Percentiles rank a stretch among this genome's conserved stretches.
phyloP scores from a whole-genome alignment of 2,797 vertebrate genomes.

The Ceryle rudis region DNA sequence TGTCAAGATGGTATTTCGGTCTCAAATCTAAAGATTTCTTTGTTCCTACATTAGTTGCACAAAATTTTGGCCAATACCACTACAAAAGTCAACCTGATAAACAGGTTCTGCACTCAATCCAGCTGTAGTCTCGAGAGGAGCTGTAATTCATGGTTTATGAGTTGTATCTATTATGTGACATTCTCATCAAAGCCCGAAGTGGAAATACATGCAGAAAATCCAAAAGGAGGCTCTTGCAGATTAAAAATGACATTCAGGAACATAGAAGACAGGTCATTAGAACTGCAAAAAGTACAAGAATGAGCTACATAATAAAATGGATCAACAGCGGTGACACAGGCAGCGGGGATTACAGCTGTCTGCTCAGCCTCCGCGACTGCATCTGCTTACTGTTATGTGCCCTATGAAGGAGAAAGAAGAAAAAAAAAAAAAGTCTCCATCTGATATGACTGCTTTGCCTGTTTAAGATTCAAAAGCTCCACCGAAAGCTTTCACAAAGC shows the following conservation, averaged over 20 bases:
- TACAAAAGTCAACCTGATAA: constrained; percentile 5
- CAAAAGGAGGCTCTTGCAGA: background rate
- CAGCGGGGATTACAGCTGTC: background rate
- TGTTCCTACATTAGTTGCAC: background rate
- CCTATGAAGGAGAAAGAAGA: background rate
- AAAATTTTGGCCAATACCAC: background rate
- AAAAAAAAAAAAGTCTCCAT: background rate
- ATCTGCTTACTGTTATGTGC: background rate
- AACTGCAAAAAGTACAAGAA: background rate
- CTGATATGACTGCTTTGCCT: background rate
- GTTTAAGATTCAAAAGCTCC: constrained; percentile 12
- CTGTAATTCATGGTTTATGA: background rate
- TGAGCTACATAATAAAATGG: background rate
- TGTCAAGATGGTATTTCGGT: background rate
- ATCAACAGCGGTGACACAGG: background rate
- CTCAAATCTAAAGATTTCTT: background rate
- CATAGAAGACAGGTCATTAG: background rate
- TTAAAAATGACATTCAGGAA: constrained; percentile 6
- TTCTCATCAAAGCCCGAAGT: background rate
- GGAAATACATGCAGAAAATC: background rate
- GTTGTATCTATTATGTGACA: background rate
- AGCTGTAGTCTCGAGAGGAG: background rate
- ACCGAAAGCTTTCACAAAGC: constrained; percentile 31
- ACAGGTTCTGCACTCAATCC: background rate
- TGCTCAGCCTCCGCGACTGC: background rate